A percentile compares a stretch with the other conserved stretches of the same genome.
These are phyloP conservation scores for Neomicropteryx cornuta DNA, from an alignment of 1,140 invertebrate species.

Conservation along the genomic window DNA sequence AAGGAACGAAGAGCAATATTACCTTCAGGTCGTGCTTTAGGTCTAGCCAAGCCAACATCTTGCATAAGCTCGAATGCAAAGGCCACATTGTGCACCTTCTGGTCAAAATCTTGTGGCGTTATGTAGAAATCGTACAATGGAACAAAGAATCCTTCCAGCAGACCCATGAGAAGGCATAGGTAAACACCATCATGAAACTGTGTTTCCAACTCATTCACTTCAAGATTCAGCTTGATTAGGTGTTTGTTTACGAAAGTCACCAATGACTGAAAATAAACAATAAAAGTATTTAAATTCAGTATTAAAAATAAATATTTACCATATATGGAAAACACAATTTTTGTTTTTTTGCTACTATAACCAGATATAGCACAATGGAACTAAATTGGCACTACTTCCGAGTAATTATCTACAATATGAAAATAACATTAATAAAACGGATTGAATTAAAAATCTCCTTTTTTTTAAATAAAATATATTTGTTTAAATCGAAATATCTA, in stretches of 20 bases:
- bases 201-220: conserved; percentile 85
- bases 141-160: conserved; percentile 96
- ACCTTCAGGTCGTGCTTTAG: conserved; percentile 95
- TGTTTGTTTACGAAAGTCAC: conserved; percentile 98
- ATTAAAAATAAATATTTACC: conserved; percentile 6
- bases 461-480: too few relatives aligned
- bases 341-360: too few relatives aligned
- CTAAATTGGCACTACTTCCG: too few relatives aligned
- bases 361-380: too few relatives aligned
- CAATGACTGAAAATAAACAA: conserved; percentile 56
- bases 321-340: too few relatives aligned
- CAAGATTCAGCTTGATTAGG: conserved; percentile 91
- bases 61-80: conserved; percentile 98
- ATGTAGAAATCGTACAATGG: conserved; percentile 91
- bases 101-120: conserved; percentile 80
- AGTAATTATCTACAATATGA: too few relatives aligned
- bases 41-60: conserved; percentile 90
- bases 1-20: too few relatives aligned
- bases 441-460: too few relatives aligned
- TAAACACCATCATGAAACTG: conserved; percentile 98
- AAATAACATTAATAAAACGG: too few relatives aligned
- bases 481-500: too few relatives aligned
- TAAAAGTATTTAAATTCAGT: not conserved
- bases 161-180: conserved; percentile 86
- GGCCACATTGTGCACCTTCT: conserved; percentile 93